These are phyloP conservation scores for Orbicella faveolata DNA, from an alignment of 64 coral and sea anemone genomes.

Conservation along the genomic window DNA sequence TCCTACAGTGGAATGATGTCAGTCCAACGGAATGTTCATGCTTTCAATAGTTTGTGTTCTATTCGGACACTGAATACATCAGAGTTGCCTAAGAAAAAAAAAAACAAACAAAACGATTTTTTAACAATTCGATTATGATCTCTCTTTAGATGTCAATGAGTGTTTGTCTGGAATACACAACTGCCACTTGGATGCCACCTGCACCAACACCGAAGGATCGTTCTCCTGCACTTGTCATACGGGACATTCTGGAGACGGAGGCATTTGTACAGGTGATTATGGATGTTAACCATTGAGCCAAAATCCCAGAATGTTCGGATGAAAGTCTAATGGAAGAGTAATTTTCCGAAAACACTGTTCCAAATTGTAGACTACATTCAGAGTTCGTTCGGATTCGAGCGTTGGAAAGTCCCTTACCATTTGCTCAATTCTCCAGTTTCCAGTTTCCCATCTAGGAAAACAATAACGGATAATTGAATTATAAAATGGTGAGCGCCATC, in stretches of 20 bases:
- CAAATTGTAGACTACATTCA: too few species aligned
- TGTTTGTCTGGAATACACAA: constrained; percentile 16
- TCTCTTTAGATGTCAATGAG: constrained; percentile 45
- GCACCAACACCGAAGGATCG: constrained; percentile 56
- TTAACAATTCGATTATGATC: neutral
- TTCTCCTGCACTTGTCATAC: constrained; percentile 52
- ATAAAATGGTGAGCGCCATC: too few species aligned
- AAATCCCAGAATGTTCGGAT: too few species aligned
- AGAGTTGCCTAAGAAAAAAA: too few species aligned
- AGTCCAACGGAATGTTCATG: neutral
- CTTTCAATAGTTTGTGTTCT: too few species aligned
- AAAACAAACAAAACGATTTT: too few species aligned
- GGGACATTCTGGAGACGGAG: constrained; percentile 52
- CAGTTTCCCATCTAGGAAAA: neutral
- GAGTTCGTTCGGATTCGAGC: neutral
- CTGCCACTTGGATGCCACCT: constrained; percentile 41
- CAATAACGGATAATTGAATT: too few species aligned
- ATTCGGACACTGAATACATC: too few species aligned
- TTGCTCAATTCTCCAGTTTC: neutral
- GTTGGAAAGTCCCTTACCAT: neutral
- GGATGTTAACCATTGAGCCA: neutral
- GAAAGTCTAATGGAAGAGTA: too few species aligned
- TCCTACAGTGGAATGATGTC: neutral
- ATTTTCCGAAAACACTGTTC: too few species aligned
- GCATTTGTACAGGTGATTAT: constrained; percentile 35